These are phyloP conservation scores for Microplitis demolitor DNA, from an alignment of 1,140 invertebrate species.

Conservation along the genomic window DNA sequence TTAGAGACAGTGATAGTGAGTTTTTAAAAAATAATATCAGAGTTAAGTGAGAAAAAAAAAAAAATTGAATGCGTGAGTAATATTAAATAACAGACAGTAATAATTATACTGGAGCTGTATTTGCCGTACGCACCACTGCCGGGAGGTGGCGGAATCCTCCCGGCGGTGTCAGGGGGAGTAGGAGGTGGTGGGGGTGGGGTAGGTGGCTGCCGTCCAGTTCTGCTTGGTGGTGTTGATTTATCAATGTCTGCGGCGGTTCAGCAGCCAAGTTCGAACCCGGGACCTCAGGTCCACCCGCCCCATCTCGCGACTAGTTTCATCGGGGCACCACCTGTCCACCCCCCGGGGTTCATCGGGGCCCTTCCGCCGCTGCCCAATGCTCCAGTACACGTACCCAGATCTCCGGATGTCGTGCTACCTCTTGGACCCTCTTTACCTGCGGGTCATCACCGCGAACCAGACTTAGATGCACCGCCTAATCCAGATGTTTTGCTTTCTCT, in stretches of 20 bases:
- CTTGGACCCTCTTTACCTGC: conserved; percentile 32
- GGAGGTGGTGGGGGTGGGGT: conserved; percentile 44
- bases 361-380: conserved; percentile 8
- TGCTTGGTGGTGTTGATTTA: conserved; percentile 55
- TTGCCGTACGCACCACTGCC: conserved; percentile 61
- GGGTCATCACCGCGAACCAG: conserved; percentile 47
- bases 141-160: conserved; percentile 57
- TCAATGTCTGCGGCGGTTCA: conserved; percentile 57
- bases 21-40: neutral
- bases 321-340: conserved; percentile 17
- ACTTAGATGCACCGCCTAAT: conserved; percentile 65
- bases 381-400: conserved; percentile 8
- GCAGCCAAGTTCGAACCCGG: conserved; percentile 34
- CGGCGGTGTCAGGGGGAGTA: conserved; percentile 52
- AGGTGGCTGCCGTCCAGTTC: conserved; percentile 46
- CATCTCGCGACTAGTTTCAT: conserved; percentile 16
- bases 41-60: too few relatives aligned
- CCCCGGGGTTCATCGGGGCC: conserved; percentile 3
- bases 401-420: conserved; percentile 19
- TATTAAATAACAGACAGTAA: neutral
- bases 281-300: conserved; percentile 14
- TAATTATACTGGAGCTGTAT: conserved; percentile 59
- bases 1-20: too few relatives aligned
- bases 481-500: conserved; percentile 83
- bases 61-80: too few relatives aligned